Evolutionary conservation across 2,113 vertebrate species (phyloP), one percentile per base, ranked within the genome.

Genomic region (Caranx ignobilis): DNA sequence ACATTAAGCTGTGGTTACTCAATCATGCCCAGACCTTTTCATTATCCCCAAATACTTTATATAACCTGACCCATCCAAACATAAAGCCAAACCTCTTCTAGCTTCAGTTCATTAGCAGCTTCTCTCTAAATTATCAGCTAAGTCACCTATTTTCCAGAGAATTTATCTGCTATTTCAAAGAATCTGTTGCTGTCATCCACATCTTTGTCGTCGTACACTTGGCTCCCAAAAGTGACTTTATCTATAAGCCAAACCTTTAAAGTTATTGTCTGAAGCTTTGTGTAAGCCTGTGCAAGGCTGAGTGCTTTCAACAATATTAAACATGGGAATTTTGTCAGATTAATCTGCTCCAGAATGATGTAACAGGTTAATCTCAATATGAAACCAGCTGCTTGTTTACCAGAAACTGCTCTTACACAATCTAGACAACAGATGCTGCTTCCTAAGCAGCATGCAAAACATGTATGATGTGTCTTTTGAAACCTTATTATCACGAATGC

Each of bases 271-370:
- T 37, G 4, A 15, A 52, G 31, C 66, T 77, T 8, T 52, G 34
- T 7, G 10, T 70, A 60, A 71, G 21, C 56, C 60, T 48, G 54
- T 52, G 34, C 10, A 47, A 79, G 75, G 31, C 77, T 39, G 9
- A 60, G 54, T 55, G 77, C 88, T 89, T 86, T 90, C 32, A 82
- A 21, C 32, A 55, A 71, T 81, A 84, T 89, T 82, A 77, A 86
- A 80, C 37, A 54, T 31, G 31, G 39, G 5, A 59, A 67, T 75
- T 69, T 87, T 70, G 37, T 21, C 56, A 34, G 81, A 88, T 84
- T 79, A 74, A 75, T 50, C 48, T 31, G 35, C 52, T 43, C 9
- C 15, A 41, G 71, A 77, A 66, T 86, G 11, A 84, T 76, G 77
- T 60, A 86, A 83, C 65, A 3, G 55, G 45, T 77, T 70, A 71